A percentile compares a stretch with the other conserved stretches of the same genome.
Conservation (phyloP, 37 sponge, comb jelly and placozoan genomes). For the Tethya wilhelma region DNA sequence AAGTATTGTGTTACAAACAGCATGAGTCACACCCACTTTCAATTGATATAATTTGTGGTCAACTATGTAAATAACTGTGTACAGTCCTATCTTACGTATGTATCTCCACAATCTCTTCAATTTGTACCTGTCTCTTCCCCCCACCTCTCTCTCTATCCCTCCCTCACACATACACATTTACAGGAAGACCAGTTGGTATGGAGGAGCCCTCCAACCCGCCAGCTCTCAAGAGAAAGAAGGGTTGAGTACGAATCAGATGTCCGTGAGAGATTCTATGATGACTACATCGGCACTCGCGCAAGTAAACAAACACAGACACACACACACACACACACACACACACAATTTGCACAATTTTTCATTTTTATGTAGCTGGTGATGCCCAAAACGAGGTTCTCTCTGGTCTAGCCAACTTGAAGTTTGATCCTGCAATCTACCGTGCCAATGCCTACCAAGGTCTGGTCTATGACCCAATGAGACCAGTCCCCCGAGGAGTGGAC, state of each 20-base stretch:
- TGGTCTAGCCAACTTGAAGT: constrained; percentile 41
- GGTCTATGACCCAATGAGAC: constrained; percentile 66
- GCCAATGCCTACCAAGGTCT: constrained; percentile 61
- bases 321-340: too few species aligned
- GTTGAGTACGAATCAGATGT: constrained; percentile 63
- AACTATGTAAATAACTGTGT: too few species aligned
- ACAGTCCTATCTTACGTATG: too few species aligned
- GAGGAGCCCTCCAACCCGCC: constrained; percentile 64
- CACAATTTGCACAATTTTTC: neutral
- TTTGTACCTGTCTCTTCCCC: neutral
- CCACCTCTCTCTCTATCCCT: neutral
- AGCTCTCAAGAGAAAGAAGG: constrained; percentile 52
- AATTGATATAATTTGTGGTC: too few species aligned
- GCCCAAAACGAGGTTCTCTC: constrained; percentile 62
- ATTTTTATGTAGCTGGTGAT: constrained; percentile 66
- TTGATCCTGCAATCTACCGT: constrained; percentile 63
- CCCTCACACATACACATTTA: neutral
- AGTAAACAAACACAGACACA: too few species aligned
- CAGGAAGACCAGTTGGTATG: constrained; percentile 56
- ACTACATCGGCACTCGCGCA: constrained; percentile 65
- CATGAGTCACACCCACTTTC: too few species aligned
- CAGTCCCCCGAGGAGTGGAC: constrained; percentile 69
- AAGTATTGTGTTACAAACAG: too few species aligned
- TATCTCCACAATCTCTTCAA: too few species aligned
- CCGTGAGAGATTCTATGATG: constrained; percentile 78